Evolutionary conservation across 2,888 invertebrate genomes (phyloP).

Genomic region (Slavum lentiscoides): DNA sequence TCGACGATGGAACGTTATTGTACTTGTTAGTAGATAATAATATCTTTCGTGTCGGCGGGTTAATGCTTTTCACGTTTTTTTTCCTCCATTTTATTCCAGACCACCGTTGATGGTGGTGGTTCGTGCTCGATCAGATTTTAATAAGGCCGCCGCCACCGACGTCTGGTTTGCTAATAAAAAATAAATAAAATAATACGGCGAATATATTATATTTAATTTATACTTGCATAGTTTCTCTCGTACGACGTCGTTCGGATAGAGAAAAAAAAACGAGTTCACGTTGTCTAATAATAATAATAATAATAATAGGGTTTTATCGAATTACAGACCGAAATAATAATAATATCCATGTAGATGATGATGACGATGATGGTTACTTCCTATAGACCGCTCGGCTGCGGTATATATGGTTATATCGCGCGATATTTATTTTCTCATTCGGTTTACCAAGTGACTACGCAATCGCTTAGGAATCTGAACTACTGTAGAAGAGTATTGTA

Average conservation of each 20-base stretch:
- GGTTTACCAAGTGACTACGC: not conserved
- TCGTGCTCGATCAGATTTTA: too few species aligned
- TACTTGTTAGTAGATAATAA: too few species aligned
- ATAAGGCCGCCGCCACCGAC: too few species aligned
- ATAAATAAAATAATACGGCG: not conserved
- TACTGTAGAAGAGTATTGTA: not conserved
- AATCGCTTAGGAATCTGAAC: conserved; percentile 28
- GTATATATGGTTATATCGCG: not conserved
- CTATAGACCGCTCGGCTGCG: not conserved
- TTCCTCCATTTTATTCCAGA: not conserved
- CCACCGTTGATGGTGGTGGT: not conserved
- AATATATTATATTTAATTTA: not conserved
- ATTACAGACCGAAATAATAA: not conserved
- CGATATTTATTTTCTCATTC: conserved; percentile 17
- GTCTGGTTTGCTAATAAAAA: not conserved
- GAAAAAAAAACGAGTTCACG: not conserved
- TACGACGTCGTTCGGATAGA: not conserved
- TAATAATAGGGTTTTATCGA: conserved; percentile 6
- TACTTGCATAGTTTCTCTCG: not conserved
- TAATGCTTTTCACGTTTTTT: not conserved
- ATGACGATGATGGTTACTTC: not conserved
- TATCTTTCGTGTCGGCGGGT: not conserved
- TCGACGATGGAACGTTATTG: not conserved
- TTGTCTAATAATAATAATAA: not conserved
- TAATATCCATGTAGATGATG: too few species aligned